Percentiles rank a stretch among this genome's conserved stretches.
Conservation (phyloP, 2,888 invertebrate species). For the Mamestra brassicae region DNA sequence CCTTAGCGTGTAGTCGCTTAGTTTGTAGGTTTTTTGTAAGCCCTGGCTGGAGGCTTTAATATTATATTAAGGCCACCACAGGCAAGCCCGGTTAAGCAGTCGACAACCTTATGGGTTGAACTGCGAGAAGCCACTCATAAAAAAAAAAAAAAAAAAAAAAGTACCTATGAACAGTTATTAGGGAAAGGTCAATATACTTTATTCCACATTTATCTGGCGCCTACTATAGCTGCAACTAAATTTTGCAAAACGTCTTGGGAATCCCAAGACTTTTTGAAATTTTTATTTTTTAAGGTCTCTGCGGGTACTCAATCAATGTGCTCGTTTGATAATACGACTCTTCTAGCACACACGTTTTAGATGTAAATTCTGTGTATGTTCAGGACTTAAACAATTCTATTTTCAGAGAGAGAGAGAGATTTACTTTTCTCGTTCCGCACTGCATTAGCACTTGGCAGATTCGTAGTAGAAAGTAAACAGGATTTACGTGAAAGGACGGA, state of each 20-base stretch:
- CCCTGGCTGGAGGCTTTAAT: too few relatives aligned
- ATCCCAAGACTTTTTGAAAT: background rate
- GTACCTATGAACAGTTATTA: too few relatives aligned
- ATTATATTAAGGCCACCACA: too few relatives aligned
- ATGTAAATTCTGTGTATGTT: slow-evolving; percentile 12
- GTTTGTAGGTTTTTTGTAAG: too few relatives aligned
- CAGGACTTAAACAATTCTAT: slow-evolving; percentile 13
- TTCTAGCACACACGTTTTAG: background rate
- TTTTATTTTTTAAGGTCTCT: background rate
- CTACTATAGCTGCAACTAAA: background rate
- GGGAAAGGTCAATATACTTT: too few relatives aligned
- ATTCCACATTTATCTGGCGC: too few relatives aligned
- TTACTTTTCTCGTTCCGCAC: slow-evolving; percentile 8
- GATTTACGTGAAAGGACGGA: background rate
- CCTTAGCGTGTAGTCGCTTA: too few relatives aligned
- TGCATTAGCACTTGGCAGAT: background rate
- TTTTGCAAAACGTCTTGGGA: background rate
- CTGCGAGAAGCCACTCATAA: too few relatives aligned
- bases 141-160: too few relatives aligned
- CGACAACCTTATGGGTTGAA: too few relatives aligned
- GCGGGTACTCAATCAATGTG: background rate
- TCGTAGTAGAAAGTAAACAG: background rate
- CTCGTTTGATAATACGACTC: slow-evolving; percentile 8
- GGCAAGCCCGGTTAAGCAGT: too few relatives aligned
- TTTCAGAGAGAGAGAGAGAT: slow-evolving; percentile 8